These are phyloP conservation scores for Platysternon megacephalum DNA, from an alignment of 2,113 vertebrate species.

Conservation along the genomic window DNA sequence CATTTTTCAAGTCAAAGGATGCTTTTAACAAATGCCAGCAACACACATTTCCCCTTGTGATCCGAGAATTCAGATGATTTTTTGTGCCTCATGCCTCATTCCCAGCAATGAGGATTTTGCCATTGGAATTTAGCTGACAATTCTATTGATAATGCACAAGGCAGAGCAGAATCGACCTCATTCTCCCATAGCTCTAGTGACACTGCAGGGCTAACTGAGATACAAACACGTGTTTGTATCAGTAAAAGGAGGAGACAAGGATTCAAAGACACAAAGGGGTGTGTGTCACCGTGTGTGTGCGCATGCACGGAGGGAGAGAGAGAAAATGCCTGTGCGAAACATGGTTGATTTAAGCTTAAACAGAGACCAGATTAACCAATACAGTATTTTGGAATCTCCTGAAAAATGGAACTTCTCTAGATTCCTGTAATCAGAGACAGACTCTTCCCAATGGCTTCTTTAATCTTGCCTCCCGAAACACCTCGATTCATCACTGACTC, in stretches of 20 bases:
- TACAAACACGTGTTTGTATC: neutral
- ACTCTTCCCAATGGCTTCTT: neutral
- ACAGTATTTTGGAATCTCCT: neutral
- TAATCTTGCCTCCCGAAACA: neutral
- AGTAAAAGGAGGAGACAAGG: neutral
- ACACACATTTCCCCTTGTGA: neutral
- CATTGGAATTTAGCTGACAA: neutral
- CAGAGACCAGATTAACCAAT: neutral
- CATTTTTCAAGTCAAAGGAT: slow-evolving; percentile 43
- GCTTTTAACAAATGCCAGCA: neutral
- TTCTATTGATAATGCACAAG: neutral
- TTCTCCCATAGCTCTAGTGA: slow-evolving; percentile 1
- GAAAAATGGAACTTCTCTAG: neutral
- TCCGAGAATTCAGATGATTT: neutral
- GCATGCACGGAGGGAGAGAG: neutral
- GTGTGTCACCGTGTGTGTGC: neutral
- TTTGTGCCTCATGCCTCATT: neutral
- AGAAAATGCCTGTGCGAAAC: neutral
- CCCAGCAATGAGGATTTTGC: slow-evolving; percentile 3
- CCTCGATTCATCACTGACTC: neutral
- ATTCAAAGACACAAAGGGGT: neutral
- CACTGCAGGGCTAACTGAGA: neutral
- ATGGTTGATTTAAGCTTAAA: neutral
- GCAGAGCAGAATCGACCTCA: slow-evolving; percentile 8
- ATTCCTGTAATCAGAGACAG: neutral